phyloP scores from a whole-genome alignment of 2,113 vertebrate species.

The Phrynocephalus versicolor region DNA sequence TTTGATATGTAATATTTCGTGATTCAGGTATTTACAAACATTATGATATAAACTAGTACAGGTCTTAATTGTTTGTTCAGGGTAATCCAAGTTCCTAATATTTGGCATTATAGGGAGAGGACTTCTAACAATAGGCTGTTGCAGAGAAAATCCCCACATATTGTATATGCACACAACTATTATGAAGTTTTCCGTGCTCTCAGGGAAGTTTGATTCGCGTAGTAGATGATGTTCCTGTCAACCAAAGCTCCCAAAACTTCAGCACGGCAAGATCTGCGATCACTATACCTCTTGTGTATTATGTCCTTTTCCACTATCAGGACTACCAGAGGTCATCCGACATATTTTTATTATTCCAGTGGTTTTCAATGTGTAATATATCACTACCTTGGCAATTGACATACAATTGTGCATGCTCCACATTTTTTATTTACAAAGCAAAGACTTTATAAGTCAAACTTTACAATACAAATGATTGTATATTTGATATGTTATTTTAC shows the following conservation, averaged over 20 bases:
- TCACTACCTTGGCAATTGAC: background rate
- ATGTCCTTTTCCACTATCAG: too few relatives aligned
- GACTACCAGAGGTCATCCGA: background rate
- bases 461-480: background rate
- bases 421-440: slow-evolving; percentile 43
- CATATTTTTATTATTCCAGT: background rate
- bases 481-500: slow-evolving; percentile 35
- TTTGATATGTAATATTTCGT: too few relatives aligned
- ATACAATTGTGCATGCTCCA: background rate
- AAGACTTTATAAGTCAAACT: slow-evolving; percentile 48
- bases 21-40: too few relatives aligned
- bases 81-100: too few relatives aligned
- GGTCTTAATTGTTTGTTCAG: too few relatives aligned
- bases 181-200: background rate
- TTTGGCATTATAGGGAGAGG: too few relatives aligned
- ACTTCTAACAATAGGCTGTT: too few relatives aligned
- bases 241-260: background rate
- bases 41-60: too few relatives aligned
- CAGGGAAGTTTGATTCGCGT: too few relatives aligned
- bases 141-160: too few relatives aligned
- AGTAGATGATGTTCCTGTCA: background rate
- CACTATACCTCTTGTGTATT: background rate
- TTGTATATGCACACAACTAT: background rate
- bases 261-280: background rate
- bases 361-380: background rate